Conservation (phyloP, 2,113 vertebrate species). For the Ramphastos sulfuratus region DNA sequence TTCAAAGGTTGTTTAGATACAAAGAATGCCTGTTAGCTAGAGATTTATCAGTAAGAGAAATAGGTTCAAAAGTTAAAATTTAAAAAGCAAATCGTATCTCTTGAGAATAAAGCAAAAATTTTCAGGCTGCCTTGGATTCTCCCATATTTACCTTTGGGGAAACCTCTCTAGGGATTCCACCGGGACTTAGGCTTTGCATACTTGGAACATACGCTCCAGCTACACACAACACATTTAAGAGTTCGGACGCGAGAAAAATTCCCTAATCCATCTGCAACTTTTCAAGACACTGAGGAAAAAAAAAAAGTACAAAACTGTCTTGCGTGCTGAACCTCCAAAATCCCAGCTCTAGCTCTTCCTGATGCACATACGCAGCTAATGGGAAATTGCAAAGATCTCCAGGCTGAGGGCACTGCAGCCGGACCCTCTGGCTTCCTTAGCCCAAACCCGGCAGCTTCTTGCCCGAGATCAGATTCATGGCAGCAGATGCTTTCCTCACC, state of each 20-base stretch:
- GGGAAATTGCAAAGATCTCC: not conserved
- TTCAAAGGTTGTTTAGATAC: not conserved
- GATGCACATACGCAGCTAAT: accelerated
- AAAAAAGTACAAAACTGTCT: not conserved
- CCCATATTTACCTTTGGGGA: not conserved
- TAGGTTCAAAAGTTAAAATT: not conserved
- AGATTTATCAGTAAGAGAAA: not conserved
- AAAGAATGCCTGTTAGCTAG: not conserved
- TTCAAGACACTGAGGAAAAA: not conserved
- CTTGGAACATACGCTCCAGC: not conserved
- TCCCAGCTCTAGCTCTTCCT: accelerated
- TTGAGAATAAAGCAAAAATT: not conserved
- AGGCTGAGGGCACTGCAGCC: accelerated
- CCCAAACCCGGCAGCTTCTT: not conserved
- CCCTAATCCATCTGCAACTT: not conserved
- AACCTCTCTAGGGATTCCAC: not conserved
- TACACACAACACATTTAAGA: too few species aligned
- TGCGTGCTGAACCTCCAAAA: not conserved
- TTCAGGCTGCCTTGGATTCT: not conserved
- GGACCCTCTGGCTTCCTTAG: not conserved
- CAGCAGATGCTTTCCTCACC: accelerated
- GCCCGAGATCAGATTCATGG: accelerated
- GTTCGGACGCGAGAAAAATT: not conserved
- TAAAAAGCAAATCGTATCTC: not conserved
- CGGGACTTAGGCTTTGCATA: accelerated